These are phyloP conservation scores for Mythimna vitellina DNA, from an alignment of 2,888 invertebrate species.

Conservation along the genomic window DNA sequence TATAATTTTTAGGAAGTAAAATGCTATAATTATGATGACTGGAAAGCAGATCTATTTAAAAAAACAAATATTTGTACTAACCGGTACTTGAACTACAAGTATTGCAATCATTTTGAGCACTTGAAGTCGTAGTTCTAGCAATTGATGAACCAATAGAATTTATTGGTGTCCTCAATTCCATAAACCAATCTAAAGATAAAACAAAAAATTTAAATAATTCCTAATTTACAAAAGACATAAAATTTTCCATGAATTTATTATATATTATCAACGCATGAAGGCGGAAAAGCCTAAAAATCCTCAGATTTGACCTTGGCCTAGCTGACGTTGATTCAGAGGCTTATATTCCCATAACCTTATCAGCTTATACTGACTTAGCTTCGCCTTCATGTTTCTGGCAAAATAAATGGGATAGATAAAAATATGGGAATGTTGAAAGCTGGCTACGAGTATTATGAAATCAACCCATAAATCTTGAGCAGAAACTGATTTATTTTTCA, in stretches of 20 bases:
- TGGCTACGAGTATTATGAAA: not conserved
- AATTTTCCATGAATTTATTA: not conserved
- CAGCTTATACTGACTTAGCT: not conserved
- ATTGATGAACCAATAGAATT: constrained; percentile 66
- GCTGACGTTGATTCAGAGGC: not conserved
- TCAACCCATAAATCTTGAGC: not conserved
- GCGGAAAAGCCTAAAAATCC: not conserved
- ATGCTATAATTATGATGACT: not conserved
- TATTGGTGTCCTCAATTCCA: constrained; percentile 67
- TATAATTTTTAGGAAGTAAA: not conserved
- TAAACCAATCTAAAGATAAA: constrained; percentile 71
- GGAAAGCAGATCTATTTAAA: not conserved
- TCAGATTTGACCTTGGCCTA: not conserved
- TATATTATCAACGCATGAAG: too few relatives aligned
- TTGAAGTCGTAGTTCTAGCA: constrained; percentile 25
- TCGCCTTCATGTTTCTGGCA: not conserved
- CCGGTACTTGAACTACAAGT: constrained; percentile 26
- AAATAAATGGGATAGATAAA: not conserved
- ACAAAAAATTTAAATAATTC: not conserved
- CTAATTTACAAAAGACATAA: not conserved
- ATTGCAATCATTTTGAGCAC: not conserved
- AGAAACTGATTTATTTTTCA: not conserved
- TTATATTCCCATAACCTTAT: not conserved
- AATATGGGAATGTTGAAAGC: not conserved
- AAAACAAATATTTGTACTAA: constrained; percentile 29